Conservation (phyloP, 1,140 invertebrate genomes). For the Calycopis cecrops region DNA sequence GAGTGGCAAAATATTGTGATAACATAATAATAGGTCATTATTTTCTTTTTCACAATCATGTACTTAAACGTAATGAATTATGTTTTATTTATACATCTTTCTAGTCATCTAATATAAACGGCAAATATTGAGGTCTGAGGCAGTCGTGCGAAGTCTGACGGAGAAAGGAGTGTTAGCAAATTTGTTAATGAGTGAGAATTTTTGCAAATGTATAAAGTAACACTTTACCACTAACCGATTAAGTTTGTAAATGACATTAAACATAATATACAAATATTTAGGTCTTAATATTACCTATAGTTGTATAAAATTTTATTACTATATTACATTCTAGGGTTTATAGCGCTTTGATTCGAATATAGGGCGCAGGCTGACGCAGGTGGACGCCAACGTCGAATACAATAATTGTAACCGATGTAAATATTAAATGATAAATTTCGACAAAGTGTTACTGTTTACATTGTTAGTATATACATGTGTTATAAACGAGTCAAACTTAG, state of each 20-base stretch:
- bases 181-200: slow-evolving; percentile 11
- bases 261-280: slow-evolving; percentile 9
- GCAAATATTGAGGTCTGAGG: no score
- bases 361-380: not conserved
- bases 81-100: no score
- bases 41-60: no score
- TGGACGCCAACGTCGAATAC: no score
- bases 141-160: no score
- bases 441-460: slow-evolving; percentile 7
- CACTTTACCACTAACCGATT: not conserved
- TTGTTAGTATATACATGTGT: slow-evolving; percentile 1
- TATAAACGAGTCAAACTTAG: not conserved
- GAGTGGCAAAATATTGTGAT: no score
- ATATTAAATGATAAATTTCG: no score
- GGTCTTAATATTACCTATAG: slow-evolving; percentile 9
- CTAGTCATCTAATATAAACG: no score
- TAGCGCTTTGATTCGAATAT: not conserved
- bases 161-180: not conserved
- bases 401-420: no score
- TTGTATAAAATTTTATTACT: slow-evolving; percentile 14
- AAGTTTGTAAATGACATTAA: slow-evolving; percentile 9
- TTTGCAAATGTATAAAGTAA: slow-evolving; percentile 12
- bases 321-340: not conserved
- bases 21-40: no score
- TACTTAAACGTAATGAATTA: no score